A percentile compares a stretch with the other conserved stretches of the same genome.
phyloP scores from a whole-genome alignment of 2,113 vertebrate species.

The Cyanoliseus patagonus region DNA sequence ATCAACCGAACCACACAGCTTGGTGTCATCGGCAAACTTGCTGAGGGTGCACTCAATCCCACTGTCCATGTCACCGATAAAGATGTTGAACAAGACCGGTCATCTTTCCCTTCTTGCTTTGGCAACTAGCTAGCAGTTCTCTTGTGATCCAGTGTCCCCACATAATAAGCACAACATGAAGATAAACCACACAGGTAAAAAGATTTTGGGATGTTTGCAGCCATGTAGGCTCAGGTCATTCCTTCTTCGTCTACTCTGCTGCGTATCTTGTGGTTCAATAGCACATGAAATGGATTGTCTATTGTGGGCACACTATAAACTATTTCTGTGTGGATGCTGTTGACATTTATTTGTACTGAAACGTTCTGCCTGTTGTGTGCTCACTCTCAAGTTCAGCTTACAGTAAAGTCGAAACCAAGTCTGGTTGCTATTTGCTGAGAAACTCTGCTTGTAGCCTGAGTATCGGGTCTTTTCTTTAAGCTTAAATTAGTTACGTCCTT shows the following conservation, averaged over 20 bases:
- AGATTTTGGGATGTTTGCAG: neutral
- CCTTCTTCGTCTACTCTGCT: neutral
- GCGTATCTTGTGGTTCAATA: neutral
- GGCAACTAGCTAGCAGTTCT: neutral
- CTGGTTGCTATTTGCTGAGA: neutral
- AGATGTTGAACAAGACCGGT: no score
- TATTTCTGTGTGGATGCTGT: neutral
- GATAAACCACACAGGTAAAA: neutral
- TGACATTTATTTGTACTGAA: neutral
- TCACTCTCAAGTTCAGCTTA: neutral
- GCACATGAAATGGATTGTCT: neutral
- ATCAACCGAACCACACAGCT: no score
- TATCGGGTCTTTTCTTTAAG: neutral
- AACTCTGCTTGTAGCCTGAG: neutral
- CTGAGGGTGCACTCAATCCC: no score
- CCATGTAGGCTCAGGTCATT: neutral
- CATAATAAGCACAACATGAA: neutral
- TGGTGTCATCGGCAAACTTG: no score
- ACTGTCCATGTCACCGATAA: no score
- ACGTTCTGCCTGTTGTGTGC: fast-evolving
- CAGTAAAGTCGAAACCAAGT: neutral
- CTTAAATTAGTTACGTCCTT: neutral
- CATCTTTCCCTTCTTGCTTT: neutral
- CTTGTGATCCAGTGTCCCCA: neutral
- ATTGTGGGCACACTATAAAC: neutral